Evolutionary conservation across 2,797 vertebrate species (phyloP), one percentile per base, ranked within the genome.

Genomic region (Poecile montanus): DNA sequence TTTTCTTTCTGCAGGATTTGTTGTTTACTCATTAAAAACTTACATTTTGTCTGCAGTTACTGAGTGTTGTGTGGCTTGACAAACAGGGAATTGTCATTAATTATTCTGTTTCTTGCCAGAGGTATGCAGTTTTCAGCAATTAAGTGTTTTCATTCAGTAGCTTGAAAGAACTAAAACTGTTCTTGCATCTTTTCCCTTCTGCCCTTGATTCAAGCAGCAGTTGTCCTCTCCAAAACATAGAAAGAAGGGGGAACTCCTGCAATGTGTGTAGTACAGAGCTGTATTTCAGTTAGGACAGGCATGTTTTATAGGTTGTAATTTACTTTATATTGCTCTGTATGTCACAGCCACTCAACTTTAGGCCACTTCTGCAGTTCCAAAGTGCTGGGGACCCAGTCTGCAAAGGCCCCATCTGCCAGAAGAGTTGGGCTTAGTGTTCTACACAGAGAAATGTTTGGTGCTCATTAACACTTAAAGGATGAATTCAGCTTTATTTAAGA

Each of bases 61-160:
- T 50, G 60, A 66, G 16, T 60, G 29, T 57, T 86, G 51, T 57
- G 42, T 85, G 71, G 66, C 40, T 87, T 85, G 74, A 85, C 67
- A 78, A 77, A 88, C 1, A 6, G 38, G 65, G 73, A 91, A 54
- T 82, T 85, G 44, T 56, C 48, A 53, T 74, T 75, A 93, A 74
- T 93, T 63, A 27, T n/a, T 88, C 48, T 38, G 72, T 88, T 77
- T 82, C 61, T 50, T 94, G 84, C 81, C 65, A 92, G 68, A 60
- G 17, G 16, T 91, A 40, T 45, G 40, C 63, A 47, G 48, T 80
- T 94, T 92, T 38, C 70, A 72, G 61, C 61, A 93, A 74, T 82
- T 82, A 51, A 63, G 44, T 68, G 27, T 48, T 40, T 88, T 85
- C 21, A 9, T 91, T 93, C 68, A 77, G 34, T 53, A 66, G 5